phyloP scores from a whole-genome alignment of 2,797 vertebrate genomes.

The Sparus aurata region DNA sequence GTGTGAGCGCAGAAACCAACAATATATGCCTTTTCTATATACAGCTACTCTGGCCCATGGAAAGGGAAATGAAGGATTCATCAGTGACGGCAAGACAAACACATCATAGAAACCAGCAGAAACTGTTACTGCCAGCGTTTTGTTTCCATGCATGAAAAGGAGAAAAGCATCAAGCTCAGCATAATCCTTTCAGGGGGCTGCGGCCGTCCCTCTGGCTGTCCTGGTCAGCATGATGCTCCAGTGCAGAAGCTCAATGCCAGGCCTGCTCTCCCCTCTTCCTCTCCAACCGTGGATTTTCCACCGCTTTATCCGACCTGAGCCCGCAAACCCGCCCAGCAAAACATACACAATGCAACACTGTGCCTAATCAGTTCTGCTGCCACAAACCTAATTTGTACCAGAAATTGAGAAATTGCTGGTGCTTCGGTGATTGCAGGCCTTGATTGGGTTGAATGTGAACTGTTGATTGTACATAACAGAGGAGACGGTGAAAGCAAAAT shows the following conservation, averaged over 20 bases:
- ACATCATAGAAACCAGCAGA: slow-evolving; percentile 81
- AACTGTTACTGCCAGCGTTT: slow-evolving; percentile 83
- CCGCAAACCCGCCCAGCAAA: slow-evolving; percentile 62
- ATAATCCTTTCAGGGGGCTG: slow-evolving; percentile 83
- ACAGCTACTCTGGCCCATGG: not conserved
- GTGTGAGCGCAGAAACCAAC: not conserved
- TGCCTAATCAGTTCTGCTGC: slow-evolving; percentile 86
- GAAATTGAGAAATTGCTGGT: slow-evolving; percentile 62
- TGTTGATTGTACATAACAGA: slow-evolving; percentile 34
- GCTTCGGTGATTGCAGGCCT: slow-evolving; percentile 31
- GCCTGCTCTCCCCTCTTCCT: slow-evolving; percentile 73
- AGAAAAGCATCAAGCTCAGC: slow-evolving; percentile 82
- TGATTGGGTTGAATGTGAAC: slow-evolving; percentile 32
- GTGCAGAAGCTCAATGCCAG: slow-evolving; percentile 82
- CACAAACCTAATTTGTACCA: slow-evolving; percentile 68
- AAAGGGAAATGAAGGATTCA: slow-evolving; percentile 46
- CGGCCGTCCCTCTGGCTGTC: slow-evolving; percentile 62
- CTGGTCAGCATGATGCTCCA: slow-evolving; percentile 83
- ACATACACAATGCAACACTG: slow-evolving; percentile 83
- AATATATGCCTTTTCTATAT: slow-evolving; percentile 4
- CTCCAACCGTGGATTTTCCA: slow-evolving; percentile 85
- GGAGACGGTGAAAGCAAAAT: slow-evolving; percentile 11
- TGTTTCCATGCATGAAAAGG: slow-evolving; percentile 76
- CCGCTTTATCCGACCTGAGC: slow-evolving; percentile 83
- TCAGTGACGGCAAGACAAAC: slow-evolving; percentile 70